Evolutionary conservation across 2,797 vertebrate species (phyloP).

Genomic region (Epinephelus coioides): DNA sequence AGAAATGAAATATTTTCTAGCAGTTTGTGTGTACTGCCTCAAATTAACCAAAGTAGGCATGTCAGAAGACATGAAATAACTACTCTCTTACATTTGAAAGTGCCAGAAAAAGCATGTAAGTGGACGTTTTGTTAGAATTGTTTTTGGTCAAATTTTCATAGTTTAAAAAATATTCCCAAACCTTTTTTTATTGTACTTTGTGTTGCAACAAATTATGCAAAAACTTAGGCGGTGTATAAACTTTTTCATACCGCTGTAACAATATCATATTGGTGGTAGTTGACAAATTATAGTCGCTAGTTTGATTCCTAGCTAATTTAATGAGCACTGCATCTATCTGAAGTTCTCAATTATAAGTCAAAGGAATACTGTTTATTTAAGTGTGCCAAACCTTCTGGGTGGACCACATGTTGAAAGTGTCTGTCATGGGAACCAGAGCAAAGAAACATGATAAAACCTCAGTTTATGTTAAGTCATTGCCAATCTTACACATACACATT

Average conservation of each 20-base stretch:
- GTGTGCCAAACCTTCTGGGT: background rate
- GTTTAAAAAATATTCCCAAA: background rate
- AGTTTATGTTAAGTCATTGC: conserved; percentile 17
- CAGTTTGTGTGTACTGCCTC: too few species aligned
- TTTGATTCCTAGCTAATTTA: conserved; percentile 1
- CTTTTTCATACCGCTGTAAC: background rate
- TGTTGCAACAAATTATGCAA: background rate
- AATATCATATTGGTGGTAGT: background rate
- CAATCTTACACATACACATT: conserved; percentile 34
- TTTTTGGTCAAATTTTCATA: background rate
- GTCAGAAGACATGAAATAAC: too few species aligned
- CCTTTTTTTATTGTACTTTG: background rate
- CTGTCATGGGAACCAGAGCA: conserved; percentile 7
- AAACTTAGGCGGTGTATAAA: background rate
- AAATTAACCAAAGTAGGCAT: too few species aligned
- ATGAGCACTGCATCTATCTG: background rate
- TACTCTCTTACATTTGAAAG: background rate
- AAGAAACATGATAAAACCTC: conserved; percentile 22
- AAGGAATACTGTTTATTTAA: too few species aligned
- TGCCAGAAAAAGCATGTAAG: background rate
- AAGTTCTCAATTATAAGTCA: conserved; percentile 19
- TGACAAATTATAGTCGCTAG: background rate
- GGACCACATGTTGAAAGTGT: background rate
- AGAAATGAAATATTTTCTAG: too few species aligned
- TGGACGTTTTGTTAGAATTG: background rate